Evolutionary conservation across 2,888 invertebrate genomes (phyloP), one percentile per base, ranked within the genome.

Genomic region (Hypena proboscidalis): DNA sequence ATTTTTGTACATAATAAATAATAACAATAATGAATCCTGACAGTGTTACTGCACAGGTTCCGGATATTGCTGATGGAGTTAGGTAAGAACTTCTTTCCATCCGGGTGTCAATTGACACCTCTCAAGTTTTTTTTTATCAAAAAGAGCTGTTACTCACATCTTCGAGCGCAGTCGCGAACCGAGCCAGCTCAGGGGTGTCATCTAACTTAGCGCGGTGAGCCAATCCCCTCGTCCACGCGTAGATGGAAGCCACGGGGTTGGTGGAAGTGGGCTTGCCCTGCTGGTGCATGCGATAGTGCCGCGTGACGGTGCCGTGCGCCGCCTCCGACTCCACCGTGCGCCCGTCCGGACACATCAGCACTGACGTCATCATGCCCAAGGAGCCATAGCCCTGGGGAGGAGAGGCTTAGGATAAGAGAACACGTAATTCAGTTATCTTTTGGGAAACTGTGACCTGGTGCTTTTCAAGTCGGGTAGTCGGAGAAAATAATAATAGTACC

Each of bases 241-340:
- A 97, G 71, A 97, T 97, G 25, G 97, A 97, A 7, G 97, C 97
- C 44, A 97, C 94, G 5, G 97, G 97, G 86, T 97, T 97, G 41
- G 97, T 97, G 52, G 97, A 97, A 1, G 97, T 97, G 35, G 94
- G 93, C 71, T 95, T 93, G 40, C 97, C 97, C 89, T 96, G 94
- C 85, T 97, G 97, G 80, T 97, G 96, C 92, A 94, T 93, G 70
- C 97, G 94, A 90, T 95, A 97, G 91, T 97, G 97, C 39, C 97
- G 92, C 4, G 97, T 97, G 43, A 97, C 97, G 3, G 97, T 97
- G 52, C 97, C 97, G 84, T 97, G 97, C 29, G 97, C 97, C 21
- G 97, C 97, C 84, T 97, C 97, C 0, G 97, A 94, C 88, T 97
- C 97, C 48, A 97, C 94, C 0, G 97, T 97, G 80, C 95, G 95